A percentile compares a stretch with the other conserved stretches of the same genome.
Evolutionary conservation across 2,888 invertebrate genomes (phyloP).

Genomic region (Agrochola litura): DNA sequence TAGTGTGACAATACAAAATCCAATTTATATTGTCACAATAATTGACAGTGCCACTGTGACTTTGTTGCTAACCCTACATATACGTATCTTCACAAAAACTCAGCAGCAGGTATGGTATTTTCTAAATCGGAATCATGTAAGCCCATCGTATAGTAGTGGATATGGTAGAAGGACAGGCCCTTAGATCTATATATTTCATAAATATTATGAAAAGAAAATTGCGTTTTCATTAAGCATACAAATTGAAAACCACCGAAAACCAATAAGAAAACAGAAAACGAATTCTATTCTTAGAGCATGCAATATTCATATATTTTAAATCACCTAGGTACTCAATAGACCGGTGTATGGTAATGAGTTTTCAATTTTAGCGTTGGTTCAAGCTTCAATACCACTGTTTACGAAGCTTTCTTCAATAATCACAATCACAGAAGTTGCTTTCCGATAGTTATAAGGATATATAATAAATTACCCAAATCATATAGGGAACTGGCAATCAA

Average conservation of each 20-base stretch:
- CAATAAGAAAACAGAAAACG: conserved; percentile 27
- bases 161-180: not conserved
- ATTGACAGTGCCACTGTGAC: not conserved
- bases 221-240: conserved; percentile 35
- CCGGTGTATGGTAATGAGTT: conserved; percentile 59
- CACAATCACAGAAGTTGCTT: no score
- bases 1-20: no score
- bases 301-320: conserved; percentile 55
- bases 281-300: conserved; percentile 25
- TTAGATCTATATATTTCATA: conserved; percentile 12
- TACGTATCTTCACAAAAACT: not conserved
- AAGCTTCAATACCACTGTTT: conserved; percentile 65
- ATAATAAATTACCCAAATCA: no score
- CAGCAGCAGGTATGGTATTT: not conserved
- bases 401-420: conserved; percentile 52
- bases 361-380: conserved; percentile 63
- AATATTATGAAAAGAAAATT: conserved; percentile 26
- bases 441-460: no score
- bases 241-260: conserved; percentile 44
- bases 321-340: conserved; percentile 43
- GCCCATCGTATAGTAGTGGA: not conserved
- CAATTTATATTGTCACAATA: not conserved
- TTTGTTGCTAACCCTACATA: not conserved
- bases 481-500: no score
- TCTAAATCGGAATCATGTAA: not conserved